phyloP scores from a whole-genome alignment of 1,140 invertebrate genomes.

The Anastrepha obliqua region DNA sequence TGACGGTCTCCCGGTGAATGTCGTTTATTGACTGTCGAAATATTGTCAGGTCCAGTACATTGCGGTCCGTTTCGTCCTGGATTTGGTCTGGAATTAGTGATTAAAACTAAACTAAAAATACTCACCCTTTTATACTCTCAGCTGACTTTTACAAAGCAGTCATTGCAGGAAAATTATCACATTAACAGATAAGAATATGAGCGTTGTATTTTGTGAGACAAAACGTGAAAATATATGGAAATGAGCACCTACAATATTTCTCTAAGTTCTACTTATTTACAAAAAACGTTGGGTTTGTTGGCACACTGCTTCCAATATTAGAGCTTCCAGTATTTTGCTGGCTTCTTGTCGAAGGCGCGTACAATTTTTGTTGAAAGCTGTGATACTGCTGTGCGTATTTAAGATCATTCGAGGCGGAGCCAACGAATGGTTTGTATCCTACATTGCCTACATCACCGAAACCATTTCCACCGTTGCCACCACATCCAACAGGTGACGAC shows the following conservation, averaged over 20 bases:
- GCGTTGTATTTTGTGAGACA: no score
- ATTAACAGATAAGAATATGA: no score
- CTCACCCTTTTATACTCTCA: no score
- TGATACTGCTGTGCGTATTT: conserved; percentile 96
- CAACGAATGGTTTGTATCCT: conserved; percentile 80
- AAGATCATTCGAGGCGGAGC: conserved; percentile 89
- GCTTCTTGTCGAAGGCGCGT: conserved; percentile 89
- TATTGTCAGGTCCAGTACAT: no score
- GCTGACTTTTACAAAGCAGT: no score
- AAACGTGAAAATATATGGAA: background rate
- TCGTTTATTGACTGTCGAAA: no score
- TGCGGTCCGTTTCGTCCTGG: no score
- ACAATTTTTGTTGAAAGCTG: conserved; percentile 95
- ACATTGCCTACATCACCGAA: conserved; percentile 75
- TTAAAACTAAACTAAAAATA: no score
- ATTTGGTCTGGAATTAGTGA: no score
- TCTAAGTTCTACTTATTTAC: conserved; percentile 64
- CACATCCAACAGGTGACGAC: conserved; percentile 39
- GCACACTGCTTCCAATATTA: conserved; percentile 67
- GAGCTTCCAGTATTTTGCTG: conserved; percentile 68
- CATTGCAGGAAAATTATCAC: no score
- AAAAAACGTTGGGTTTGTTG: conserved; percentile 68
- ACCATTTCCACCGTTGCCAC: conserved; percentile 61
- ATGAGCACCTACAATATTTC: background rate
- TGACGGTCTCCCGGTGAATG: no score